Evolutionary conservation across 1,140 invertebrate genomes (phyloP).

Genomic region (Andricus grossulariae): DNA sequence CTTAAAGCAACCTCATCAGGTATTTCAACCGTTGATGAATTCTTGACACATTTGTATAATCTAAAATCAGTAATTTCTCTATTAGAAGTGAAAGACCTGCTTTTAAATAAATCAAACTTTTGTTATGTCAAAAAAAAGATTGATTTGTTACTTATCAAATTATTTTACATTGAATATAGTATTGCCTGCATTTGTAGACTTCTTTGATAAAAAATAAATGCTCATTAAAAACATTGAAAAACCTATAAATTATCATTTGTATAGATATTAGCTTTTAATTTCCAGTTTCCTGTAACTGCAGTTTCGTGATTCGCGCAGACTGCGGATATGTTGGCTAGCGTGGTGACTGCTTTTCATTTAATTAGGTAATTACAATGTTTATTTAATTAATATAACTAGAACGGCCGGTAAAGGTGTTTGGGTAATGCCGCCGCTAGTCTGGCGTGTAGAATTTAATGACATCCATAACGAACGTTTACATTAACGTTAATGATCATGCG

Average conservation of each 20-base stretch:
- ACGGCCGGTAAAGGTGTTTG: slow-evolving; percentile 58
- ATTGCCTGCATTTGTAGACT: too few relatives aligned
- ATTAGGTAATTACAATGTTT: slow-evolving; percentile 64
- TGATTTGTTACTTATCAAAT: too few relatives aligned
- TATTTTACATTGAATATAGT: too few relatives aligned
- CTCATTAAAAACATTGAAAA: not conserved
- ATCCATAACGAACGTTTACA: slow-evolving; percentile 73
- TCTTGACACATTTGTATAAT: too few relatives aligned
- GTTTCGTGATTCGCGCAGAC: slow-evolving; percentile 24
- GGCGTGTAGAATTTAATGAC: slow-evolving; percentile 72
- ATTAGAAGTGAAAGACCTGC: too few relatives aligned
- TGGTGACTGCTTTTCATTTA: slow-evolving; percentile 57
- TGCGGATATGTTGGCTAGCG: slow-evolving; percentile 18
- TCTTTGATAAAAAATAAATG: too few relatives aligned
- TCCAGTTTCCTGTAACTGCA: not conserved
- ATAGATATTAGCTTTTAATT: slow-evolving; percentile 13
- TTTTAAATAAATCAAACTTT: too few relatives aligned
- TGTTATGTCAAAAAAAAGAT: too few relatives aligned
- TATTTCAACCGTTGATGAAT: too few relatives aligned
- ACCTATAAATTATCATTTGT: not conserved
- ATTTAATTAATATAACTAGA: slow-evolving; percentile 69
- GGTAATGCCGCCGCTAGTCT: slow-evolving; percentile 61
- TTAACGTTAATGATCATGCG: slow-evolving; percentile 64
- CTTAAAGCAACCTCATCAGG: too few relatives aligned
- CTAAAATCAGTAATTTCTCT: too few relatives aligned